A percentile compares a stretch with the other conserved stretches of the same genome.
phyloP scores from a whole-genome alignment of 2,113 vertebrate species.

The Halcyon senegalensis region DNA sequence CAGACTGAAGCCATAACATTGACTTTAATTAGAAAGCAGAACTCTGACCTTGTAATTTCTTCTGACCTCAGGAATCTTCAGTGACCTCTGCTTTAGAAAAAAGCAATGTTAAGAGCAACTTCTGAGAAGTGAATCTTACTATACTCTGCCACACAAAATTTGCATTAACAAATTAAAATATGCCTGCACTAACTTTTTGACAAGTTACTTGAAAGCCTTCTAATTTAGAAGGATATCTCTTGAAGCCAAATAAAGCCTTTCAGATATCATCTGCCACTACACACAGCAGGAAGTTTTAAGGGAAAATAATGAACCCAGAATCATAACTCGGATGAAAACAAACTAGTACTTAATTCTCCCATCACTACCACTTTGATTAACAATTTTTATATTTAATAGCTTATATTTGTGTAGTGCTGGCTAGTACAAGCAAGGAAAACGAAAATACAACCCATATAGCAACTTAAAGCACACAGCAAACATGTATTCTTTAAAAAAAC shows the following conservation, averaged over 20 bases:
- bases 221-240: neutral
- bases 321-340: neutral
- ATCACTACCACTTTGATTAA: neutral
- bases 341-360: neutral
- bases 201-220: neutral
- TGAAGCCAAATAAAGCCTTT: neutral
- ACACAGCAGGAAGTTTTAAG: neutral
- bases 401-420: neutral
- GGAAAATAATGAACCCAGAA: neutral
- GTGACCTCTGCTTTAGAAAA: neutral
- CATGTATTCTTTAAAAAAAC: neutral
- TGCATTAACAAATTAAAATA: neutral
- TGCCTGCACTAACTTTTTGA: no score
- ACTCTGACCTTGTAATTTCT: neutral
- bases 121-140: neutral
- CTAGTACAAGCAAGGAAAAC: neutral
- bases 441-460: neutral
- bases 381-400: neutral
- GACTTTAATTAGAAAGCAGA: neutral
- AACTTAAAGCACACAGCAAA: neutral
- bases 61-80: neutral
- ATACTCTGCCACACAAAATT: neutral
- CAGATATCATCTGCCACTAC: neutral
- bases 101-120: neutral
- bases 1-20: neutral